Conservation (phyloP, 1,140 invertebrate genomes). For the Cydia strobilella region DNA sequence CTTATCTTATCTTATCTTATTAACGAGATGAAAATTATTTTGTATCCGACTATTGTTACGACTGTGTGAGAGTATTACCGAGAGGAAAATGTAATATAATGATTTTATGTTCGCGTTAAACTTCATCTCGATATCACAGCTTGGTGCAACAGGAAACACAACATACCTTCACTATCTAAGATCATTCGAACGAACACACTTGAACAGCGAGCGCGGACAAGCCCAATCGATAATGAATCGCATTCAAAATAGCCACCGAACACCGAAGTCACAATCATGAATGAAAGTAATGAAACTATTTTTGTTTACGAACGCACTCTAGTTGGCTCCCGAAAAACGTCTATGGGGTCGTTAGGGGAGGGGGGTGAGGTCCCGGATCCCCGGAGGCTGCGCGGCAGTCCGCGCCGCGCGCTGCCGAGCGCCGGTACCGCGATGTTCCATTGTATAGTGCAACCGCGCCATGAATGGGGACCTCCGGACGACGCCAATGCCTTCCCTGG, state of each 20-base stretch:
- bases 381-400: slow-evolving; percentile 62
- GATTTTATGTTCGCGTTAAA: not conserved
- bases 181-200: not conserved
- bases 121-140: not conserved
- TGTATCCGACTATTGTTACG: too few relatives aligned
- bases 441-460: slow-evolving; percentile 90
- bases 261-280: slow-evolving; percentile 3
- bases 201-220: not conserved
- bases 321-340: not conserved
- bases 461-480: slow-evolving; percentile 88
- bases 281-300: slow-evolving; percentile 18
- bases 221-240: not conserved
- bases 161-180: not conserved
- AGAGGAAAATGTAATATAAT: not conserved
- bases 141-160: not conserved
- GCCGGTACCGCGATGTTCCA: slow-evolving; percentile 84
- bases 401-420: slow-evolving; percentile 48
- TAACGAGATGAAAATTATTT: too few relatives aligned
- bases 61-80: too few relatives aligned
- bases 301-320: slow-evolving; percentile 8
- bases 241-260: slow-evolving; percentile 16
- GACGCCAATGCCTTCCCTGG: slow-evolving; percentile 90
- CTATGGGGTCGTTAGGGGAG: slow-evolving; percentile 35
- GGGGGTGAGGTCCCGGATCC: slow-evolving; percentile 40
- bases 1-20: too few relatives aligned